These are phyloP conservation scores for Aradophagus sp. DNA, from an alignment of 1,140 invertebrate species.

Conservation along the genomic window DNA sequence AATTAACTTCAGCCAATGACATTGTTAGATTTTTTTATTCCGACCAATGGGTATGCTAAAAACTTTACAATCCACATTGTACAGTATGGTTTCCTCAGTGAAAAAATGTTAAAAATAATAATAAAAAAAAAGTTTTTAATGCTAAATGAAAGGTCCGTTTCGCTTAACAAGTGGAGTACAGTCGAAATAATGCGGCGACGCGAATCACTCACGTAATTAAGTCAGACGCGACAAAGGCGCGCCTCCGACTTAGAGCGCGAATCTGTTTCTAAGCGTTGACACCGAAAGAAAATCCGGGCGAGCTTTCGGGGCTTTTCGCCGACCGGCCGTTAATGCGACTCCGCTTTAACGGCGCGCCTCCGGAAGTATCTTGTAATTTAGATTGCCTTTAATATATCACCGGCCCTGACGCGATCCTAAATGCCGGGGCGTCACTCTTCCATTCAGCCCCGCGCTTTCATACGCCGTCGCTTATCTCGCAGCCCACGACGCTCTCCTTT, in stretches of 20 bases:
- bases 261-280: constrained; percentile 51
- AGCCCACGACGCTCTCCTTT: constrained; percentile 33
- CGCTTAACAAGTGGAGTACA: too few relatives aligned
- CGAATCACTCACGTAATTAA: constrained; percentile 40
- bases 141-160: too few relatives aligned
- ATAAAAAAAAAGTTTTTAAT: too few relatives aligned
- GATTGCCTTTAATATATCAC: constrained; percentile 64
- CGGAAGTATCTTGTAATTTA: constrained; percentile 62
- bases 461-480: constrained; percentile 34
- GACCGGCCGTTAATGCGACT: constrained; percentile 54
- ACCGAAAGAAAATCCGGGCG: constrained; percentile 46
- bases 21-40: too few relatives aligned
- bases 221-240: constrained; percentile 27
- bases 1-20: too few relatives aligned
- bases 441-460: constrained; percentile 46
- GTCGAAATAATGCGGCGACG: not conserved
- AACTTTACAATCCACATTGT: too few relatives aligned
- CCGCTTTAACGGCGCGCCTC: constrained; percentile 53
- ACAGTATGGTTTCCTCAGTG: too few relatives aligned
- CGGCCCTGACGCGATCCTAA: constrained; percentile 53
- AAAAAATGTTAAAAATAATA: too few relatives aligned
- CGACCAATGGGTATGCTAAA: too few relatives aligned
- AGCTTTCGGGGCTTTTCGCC: constrained; percentile 49
- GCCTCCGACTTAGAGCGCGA: too few relatives aligned
- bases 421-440: constrained; percentile 51